A percentile compares a stretch with the other conserved stretches of the same genome.
phyloP scores from a whole-genome alignment of 2,888 invertebrate species.

The Lathronympha strigana region DNA sequence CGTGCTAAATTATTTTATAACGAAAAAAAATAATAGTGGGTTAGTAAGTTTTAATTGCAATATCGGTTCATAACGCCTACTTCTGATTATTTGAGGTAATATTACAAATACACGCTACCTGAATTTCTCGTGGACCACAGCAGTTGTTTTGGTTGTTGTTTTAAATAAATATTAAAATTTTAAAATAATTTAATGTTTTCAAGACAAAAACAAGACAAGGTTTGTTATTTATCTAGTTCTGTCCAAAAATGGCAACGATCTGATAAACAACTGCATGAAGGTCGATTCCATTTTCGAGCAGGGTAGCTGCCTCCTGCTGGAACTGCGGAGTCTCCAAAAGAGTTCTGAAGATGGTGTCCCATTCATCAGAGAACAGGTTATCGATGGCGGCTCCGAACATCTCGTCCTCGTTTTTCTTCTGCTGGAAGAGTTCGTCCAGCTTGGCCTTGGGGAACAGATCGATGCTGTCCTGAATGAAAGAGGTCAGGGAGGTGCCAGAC shows the following conservation, averaged over 20 bases:
- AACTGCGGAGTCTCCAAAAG: constrained; percentile 64
- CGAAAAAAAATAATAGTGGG: too few relatives aligned
- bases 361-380: constrained; percentile 66
- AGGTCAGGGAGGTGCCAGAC: constrained; percentile 58
- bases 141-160: too few relatives aligned
- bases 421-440: constrained; percentile 62
- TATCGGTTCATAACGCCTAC: too few relatives aligned
- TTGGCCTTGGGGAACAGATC: constrained; percentile 61
- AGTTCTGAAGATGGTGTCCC: constrained; percentile 56
- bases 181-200: background rate
- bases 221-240: constrained; percentile 46
- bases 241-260: constrained; percentile 65
- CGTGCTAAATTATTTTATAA: too few relatives aligned
- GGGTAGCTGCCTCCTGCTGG: constrained; percentile 56
- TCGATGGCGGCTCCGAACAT: constrained; percentile 64
- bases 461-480: constrained; percentile 61
- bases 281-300: constrained; percentile 63
- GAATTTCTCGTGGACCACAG: too few relatives aligned
- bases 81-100: too few relatives aligned
- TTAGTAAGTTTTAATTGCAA: too few relatives aligned
- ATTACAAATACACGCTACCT: too few relatives aligned
- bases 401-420: constrained; percentile 65
- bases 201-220: background rate
- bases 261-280: constrained; percentile 53
- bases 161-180: background rate